Base-by-base conservation (phyloP, 2,113 vertebrate species). In the Psephotus haematonotus region DNA sequence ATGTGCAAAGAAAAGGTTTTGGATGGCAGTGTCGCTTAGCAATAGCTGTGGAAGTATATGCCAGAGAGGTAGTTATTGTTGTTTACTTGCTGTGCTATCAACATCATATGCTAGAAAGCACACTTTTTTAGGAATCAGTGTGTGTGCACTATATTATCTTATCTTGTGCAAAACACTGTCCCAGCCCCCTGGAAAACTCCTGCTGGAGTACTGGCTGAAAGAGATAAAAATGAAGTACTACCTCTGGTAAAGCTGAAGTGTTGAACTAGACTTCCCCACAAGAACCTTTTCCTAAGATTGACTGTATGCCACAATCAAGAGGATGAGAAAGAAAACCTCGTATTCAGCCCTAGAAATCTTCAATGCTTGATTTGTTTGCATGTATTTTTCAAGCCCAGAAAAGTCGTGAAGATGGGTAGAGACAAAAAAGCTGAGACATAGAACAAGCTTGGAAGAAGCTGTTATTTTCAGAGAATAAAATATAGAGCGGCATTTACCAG, bases 151-250 rank as follows among this genome's bases (percentile, higher is more conserved):
- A 33, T 70, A 92, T 95, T 92, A 95, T 94, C 74, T 97, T 95
- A 96, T 96, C 81, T 94, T 44, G 71, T 7, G 3, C 92, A 95
- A 95, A 95, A 39, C 53, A 93, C 49, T 47, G 4, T 88, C 65
- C 72, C 50, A 87, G 55, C 28, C 88, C 35, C 85, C 41, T 55
- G 62, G 80, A 62, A 96, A 86, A 82, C 76, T 88, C 44, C 86
- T 92, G 79, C 55, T 92, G 55, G 55, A 97, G 86, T 44, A 95
- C 63, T 95, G 83, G 62, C 77, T 84, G 95, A 94, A 72, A 92
- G 88, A 93, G 95, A 97, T 96, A 96, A 97, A 95, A 96, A 97
- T 87, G 47, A 97, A 96, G 70, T 78, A 95, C 70, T 81, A 62
- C 9, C 12, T 31, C 79, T 78, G 71, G 70, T 92, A 82, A 84